Conservation (phyloP, 2,888 invertebrate genomes). For the Aproaerema taeniolella region DNA sequence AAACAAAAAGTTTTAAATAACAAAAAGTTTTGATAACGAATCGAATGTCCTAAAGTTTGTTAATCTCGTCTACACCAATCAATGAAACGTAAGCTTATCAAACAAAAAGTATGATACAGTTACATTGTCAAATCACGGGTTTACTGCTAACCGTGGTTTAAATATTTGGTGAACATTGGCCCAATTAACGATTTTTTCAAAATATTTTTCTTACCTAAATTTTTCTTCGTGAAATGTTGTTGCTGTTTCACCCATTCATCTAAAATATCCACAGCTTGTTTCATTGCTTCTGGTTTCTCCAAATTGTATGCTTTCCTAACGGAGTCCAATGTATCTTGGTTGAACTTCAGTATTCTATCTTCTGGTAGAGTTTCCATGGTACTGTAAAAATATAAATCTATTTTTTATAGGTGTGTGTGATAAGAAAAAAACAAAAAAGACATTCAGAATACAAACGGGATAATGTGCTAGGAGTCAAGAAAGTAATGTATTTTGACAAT, state of each 20-base stretch:
- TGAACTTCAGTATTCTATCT: not conserved
- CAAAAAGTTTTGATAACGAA: too few species aligned
- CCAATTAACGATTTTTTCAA: not conserved
- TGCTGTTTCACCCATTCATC: slow-evolving; percentile 27
- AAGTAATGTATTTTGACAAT: too few species aligned
- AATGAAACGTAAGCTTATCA: not conserved
- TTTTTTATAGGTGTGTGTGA: too few species aligned
- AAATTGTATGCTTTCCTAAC: slow-evolving; percentile 17
- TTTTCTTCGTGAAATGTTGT: slow-evolving; percentile 29
- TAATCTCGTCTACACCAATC: too few species aligned
- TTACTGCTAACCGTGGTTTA: not conserved
- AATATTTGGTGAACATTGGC: not conserved
- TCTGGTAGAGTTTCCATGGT: not conserved
- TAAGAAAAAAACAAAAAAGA: too few species aligned
- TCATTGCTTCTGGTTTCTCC: slow-evolving; percentile 12
- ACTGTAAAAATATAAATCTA: not conserved
- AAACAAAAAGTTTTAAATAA: too few species aligned
- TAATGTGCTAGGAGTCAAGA: too few species aligned
- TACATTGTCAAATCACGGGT: not conserved
- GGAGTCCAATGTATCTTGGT: not conserved
- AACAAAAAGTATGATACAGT: not conserved
- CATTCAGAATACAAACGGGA: too few species aligned
- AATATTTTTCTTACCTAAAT: slow-evolving; percentile 25
- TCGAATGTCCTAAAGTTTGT: too few species aligned
- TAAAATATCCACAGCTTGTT: slow-evolving; percentile 11